Evolutionary conservation across 2,888 invertebrate genomes (phyloP).

Genomic region (Dasypolia templi): DNA sequence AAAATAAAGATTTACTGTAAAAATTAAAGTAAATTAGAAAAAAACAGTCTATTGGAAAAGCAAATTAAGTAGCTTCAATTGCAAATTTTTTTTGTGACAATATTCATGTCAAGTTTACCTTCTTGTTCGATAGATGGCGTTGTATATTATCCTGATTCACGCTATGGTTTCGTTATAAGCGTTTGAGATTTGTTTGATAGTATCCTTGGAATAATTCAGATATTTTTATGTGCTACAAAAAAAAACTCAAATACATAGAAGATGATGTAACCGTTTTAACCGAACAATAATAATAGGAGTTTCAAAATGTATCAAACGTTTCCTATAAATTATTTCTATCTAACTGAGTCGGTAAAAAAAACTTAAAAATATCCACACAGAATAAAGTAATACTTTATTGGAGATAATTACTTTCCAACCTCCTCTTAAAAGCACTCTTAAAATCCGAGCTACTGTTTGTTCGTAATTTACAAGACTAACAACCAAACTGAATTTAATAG

Average conservation of each 20-base stretch:
- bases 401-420: slow-evolving; percentile 4
- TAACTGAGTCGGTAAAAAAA: neutral
- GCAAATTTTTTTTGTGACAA: too few relatives aligned
- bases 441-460: slow-evolving; percentile 66
- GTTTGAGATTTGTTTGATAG: neutral
- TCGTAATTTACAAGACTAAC: slow-evolving; percentile 70
- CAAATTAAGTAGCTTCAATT: neutral
- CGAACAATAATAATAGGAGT: neutral
- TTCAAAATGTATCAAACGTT: neutral
- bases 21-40: too few relatives aligned
- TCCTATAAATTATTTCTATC: neutral
- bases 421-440: slow-evolving; percentile 52
- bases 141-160: neutral
- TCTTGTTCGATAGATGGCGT: neutral
- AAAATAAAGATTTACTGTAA: neutral
- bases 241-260: neutral
- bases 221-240: neutral
- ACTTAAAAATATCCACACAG: neutral
- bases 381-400: neutral
- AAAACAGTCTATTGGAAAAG: neutral
- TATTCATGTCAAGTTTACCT: neutral
- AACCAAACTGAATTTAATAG: slow-evolving; percentile 70
- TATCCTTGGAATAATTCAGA: neutral
- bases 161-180: slow-evolving; percentile 1
- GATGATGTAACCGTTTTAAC: neutral